Percentiles rank a stretch among this genome's conserved stretches.
Evolutionary conservation across 2,888 invertebrate genomes (phyloP).

Genomic region (Spilosoma lubricipeda): DNA sequence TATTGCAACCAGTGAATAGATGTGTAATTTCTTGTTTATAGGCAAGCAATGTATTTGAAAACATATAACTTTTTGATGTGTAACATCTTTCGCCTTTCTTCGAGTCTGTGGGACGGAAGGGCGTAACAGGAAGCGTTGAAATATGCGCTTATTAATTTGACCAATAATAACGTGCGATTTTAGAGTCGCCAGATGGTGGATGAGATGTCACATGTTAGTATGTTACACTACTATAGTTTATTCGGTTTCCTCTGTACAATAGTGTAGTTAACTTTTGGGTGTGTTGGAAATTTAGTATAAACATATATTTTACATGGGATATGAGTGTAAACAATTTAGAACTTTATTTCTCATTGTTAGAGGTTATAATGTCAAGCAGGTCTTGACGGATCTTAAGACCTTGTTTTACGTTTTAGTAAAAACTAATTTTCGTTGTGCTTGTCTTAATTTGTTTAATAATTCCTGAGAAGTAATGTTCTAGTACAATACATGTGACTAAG

Average conservation of each 20-base stretch:
- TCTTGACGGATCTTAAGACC: conserved; percentile 5
- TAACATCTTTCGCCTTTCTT: not conserved
- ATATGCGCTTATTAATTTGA: not conserved
- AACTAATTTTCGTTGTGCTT: not conserved
- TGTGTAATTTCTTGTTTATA: not conserved
- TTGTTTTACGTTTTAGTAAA: conserved; percentile 21
- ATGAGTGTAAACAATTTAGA: conserved; percentile 19
- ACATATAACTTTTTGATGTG: conserved; percentile 5
- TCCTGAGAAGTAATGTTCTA: conserved; percentile 8
- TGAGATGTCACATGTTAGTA: too few species aligned
- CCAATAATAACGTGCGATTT: not conserved
- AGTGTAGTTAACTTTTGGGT: conserved; percentile 25
- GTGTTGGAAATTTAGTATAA: conserved; percentile 19
- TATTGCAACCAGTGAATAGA: not conserved
- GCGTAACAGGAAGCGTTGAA: not conserved
- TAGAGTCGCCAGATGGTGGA: not conserved
- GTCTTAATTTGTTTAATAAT: not conserved
- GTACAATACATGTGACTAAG: not conserved
- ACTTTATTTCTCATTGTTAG: conserved; percentile 17
- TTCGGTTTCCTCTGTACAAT: conserved; percentile 26
- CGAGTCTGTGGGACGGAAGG: not conserved
- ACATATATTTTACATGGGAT: not conserved
- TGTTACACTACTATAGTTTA: too few species aligned
- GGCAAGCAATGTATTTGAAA: conserved; percentile 17
- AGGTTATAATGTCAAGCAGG: conserved; percentile 17